These are phyloP conservation scores for Bambusicola thoracicus DNA, from an alignment of 2,113 vertebrate species.

Conservation along the genomic window DNA sequence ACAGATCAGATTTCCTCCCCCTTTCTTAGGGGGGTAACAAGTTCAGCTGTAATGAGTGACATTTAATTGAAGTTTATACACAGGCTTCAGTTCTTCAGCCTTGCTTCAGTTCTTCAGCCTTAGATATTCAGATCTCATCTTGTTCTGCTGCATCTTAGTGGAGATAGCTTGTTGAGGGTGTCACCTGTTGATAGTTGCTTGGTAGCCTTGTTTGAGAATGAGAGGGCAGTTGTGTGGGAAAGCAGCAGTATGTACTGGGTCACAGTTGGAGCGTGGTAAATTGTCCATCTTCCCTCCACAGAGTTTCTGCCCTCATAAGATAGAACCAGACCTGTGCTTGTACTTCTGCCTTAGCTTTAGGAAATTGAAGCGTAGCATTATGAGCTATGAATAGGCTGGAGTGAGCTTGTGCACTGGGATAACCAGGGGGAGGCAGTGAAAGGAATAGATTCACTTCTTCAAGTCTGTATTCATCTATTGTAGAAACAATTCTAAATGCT, in stretches of 20 bases:
- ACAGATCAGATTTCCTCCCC: neutral
- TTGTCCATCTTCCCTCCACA: neutral
- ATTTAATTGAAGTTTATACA: fast-evolving
- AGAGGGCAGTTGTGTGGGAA: neutral
- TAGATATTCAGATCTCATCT: neutral
- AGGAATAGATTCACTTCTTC: neutral
- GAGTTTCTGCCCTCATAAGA: fast-evolving
- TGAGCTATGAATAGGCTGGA: neutral
- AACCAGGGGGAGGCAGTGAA: fast-evolving
- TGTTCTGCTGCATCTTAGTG: neutral
- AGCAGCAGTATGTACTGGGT: fast-evolving
- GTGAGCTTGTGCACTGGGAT: neutral
- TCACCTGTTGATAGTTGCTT: fast-evolving
- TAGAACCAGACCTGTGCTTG: fast-evolving
- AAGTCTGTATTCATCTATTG: neutral
- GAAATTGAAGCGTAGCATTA: neutral
- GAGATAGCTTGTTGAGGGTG: neutral
- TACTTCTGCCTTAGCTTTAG: neutral
- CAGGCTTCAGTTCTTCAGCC: neutral
- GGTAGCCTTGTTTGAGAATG: neutral
- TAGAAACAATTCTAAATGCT: neutral
- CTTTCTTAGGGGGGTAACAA: too few relatives aligned
- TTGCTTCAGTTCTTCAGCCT: neutral
- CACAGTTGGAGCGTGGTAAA: neutral
- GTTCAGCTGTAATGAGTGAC: neutral